phyloP scores from a whole-genome alignment of 1,140 invertebrate genomes.

The Drosophila dunni region DNA sequence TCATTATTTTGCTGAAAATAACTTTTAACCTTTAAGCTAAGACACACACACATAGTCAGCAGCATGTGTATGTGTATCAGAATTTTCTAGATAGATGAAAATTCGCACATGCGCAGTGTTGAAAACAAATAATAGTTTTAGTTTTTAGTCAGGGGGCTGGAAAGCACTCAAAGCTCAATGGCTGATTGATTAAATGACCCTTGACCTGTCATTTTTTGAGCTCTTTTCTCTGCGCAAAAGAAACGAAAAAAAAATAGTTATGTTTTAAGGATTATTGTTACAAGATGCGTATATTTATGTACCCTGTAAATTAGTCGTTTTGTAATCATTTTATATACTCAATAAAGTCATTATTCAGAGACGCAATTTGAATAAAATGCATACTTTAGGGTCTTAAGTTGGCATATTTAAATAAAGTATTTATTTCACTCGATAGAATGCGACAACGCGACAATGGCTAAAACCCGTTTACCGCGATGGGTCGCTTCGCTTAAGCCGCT shows the following conservation, averaged over 20 bases:
- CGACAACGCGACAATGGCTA: background rate
- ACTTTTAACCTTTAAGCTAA: slow-evolving; percentile 26
- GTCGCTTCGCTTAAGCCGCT: slow-evolving; percentile 49
- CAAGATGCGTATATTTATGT: background rate
- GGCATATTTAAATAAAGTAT: slow-evolving; percentile 17
- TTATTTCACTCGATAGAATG: slow-evolving; percentile 10
- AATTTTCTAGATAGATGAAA: slow-evolving; percentile 31
- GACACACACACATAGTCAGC: background rate
- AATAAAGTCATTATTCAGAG: slow-evolving; percentile 34
- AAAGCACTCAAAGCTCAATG: slow-evolving; percentile 24
- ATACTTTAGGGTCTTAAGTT: slow-evolving; percentile 28
- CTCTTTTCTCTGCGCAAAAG: background rate
- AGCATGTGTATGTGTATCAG: slow-evolving; percentile 5
- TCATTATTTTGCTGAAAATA: slow-evolving; percentile 38
- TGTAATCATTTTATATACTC: background rate
- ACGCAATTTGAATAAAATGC: slow-evolving; percentile 22
- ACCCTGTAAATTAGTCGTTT: slow-evolving; percentile 5
- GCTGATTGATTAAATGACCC: slow-evolving; percentile 38
- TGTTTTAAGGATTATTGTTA: background rate
- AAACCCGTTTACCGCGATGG: slow-evolving; percentile 60
- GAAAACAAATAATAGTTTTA: background rate
- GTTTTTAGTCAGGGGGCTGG: background rate
- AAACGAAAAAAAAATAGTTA: background rate
- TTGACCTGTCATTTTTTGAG: slow-evolving; percentile 11
- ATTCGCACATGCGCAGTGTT: slow-evolving; percentile 63